phyloP scores from a whole-genome alignment of 2,797 vertebrate species.

The Ciconia nigra region DNA sequence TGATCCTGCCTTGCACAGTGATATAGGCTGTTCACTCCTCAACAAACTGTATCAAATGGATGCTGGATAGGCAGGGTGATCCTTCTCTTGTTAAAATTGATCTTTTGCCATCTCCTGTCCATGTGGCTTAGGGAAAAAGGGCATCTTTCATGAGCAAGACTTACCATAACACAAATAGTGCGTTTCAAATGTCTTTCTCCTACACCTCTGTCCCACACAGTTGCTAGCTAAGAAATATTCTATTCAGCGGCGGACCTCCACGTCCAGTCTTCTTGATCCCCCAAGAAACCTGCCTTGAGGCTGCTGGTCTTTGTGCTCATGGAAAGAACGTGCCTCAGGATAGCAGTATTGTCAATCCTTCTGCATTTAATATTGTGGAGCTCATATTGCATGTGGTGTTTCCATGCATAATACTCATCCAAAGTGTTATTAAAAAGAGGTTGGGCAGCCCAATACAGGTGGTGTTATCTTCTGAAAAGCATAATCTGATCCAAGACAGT shows the following conservation, averaged over 20 bases:
- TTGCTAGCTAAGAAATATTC: not conserved
- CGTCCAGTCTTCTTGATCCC: not conserved
- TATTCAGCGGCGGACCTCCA: accelerated
- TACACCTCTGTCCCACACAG: not conserved
- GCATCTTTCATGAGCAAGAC: not conserved
- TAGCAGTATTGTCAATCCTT: not conserved
- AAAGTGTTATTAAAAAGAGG: not conserved
- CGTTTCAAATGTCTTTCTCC: not conserved
- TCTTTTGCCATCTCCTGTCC: not conserved
- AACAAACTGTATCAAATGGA: too few species aligned
- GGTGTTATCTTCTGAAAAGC: not conserved
- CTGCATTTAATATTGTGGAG: not conserved
- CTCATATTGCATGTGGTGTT: not conserved
- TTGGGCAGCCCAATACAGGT: not conserved
- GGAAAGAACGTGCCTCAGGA: accelerated
- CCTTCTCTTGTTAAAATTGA: not conserved
- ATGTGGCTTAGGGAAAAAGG: not conserved
- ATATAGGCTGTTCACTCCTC: not conserved
- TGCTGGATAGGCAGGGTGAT: not conserved
- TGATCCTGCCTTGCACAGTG: not conserved
- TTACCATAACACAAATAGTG: not conserved
- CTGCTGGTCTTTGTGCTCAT: not conserved
- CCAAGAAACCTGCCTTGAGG: not conserved
- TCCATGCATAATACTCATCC: not conserved
- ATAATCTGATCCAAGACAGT: not conserved